Evolutionary conservation across 2,113 vertebrate species (phyloP).

Genomic region (Notothenia coriiceps): DNA sequence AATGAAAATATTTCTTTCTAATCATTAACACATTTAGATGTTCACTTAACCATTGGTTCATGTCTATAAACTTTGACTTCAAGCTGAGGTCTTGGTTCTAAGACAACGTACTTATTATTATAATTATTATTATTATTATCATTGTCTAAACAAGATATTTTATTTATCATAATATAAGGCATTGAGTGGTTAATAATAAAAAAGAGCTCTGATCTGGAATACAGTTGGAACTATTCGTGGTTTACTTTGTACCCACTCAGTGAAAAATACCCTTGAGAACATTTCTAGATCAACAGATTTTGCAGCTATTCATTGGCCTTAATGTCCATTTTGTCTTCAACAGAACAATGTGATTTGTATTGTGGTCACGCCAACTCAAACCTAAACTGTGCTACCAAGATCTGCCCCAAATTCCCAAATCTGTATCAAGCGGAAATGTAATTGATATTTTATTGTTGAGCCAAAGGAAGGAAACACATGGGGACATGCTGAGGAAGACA

Average conservation of each 20-base stretch:
- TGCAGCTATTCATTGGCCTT: too few relatives aligned
- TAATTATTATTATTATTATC: too few relatives aligned
- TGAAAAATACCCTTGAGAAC: not conserved
- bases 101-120: not conserved
- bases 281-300: not conserved
- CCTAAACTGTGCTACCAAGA: slow-evolving; percentile 13
- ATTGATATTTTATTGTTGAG: slow-evolving; percentile 75
- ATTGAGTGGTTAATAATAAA: not conserved
- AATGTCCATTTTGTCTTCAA: not conserved
- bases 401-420: slow-evolving; percentile 49
- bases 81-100: not conserved
- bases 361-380: not conserved
- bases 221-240: not conserved
- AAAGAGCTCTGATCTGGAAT: not conserved
- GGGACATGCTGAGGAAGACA: slow-evolving; percentile 67
- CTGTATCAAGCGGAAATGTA: slow-evolving; percentile 62
- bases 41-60: too few relatives aligned
- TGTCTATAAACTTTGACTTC: not conserved
- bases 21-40: not conserved
- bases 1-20: not conserved
- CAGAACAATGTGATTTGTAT: slow-evolving; percentile 3
- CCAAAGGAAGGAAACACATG: slow-evolving; percentile 74
- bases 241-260: not conserved
- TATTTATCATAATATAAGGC: not conserved
- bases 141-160: not conserved